phyloP scores from a whole-genome alignment of 2,797 vertebrate genomes.

The Neostethus bicornis region DNA sequence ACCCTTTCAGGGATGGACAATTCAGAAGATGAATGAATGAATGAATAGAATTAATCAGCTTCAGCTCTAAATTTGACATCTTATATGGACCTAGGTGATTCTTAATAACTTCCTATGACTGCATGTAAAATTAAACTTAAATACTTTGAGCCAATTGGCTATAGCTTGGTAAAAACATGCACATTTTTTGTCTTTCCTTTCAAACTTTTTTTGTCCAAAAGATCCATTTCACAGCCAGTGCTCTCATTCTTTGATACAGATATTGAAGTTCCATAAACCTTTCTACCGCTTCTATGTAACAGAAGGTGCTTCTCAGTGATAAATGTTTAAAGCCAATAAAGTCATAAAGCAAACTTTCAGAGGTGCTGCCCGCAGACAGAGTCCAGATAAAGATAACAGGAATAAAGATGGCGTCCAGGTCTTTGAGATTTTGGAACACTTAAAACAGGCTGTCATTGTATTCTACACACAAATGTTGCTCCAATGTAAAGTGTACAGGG shows the following conservation, averaged over 20 bases:
- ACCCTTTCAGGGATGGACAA: too few relatives aligned
- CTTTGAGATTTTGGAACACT: constrained; percentile 9
- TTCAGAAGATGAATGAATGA: too few relatives aligned
- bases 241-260: constrained; percentile 49
- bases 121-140: too few relatives aligned
- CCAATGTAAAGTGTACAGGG: constrained; percentile 13
- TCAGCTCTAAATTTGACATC: too few relatives aligned
- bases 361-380: constrained; percentile 61
- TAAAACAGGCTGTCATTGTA: constrained; percentile 30
- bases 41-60: too few relatives aligned
- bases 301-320: constrained; percentile 65
- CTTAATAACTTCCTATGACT: too few relatives aligned
- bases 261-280: constrained; percentile 54
- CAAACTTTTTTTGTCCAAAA: constrained; percentile 49
- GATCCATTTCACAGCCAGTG: constrained; percentile 66
- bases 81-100: too few relatives aligned
- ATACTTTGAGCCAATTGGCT: too few relatives aligned
- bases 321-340: constrained; percentile 71
- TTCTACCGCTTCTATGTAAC: constrained; percentile 37
- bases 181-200: constrained; percentile 30
- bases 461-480: constrained; percentile 25
- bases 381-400: constrained; percentile 57
- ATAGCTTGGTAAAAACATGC: neutral
- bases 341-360: constrained; percentile 74
- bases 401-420: constrained; percentile 27